phyloP scores from a whole-genome alignment of 35 echinoderm and acorn worm genomes.

The Strongylocentrotus purpuratus region DNA sequence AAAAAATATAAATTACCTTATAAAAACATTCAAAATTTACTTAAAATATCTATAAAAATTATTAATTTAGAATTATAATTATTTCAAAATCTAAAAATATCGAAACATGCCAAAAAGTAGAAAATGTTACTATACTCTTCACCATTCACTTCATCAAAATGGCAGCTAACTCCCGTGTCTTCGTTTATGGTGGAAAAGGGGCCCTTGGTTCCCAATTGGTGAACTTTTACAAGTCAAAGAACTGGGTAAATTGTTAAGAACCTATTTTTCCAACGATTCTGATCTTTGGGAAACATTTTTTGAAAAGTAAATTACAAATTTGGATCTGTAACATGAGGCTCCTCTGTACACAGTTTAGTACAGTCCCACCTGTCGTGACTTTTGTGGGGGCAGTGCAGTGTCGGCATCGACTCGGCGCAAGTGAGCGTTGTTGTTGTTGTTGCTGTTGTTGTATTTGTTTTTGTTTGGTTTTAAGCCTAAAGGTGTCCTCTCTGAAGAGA shows the following conservation, averaged over 20 bases:
- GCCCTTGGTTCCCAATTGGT: conserved; percentile 80
- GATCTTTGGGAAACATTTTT: background rate
- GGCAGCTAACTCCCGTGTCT: conserved; percentile 55
- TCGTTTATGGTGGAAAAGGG: conserved; percentile 97
- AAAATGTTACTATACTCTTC: background rate
- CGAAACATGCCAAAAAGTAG: background rate
- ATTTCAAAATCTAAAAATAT: background rate
- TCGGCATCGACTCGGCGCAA: no score
- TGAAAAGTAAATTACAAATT: background rate
- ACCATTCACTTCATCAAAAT: conserved; percentile 46
- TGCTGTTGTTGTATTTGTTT: no score
- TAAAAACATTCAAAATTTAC: background rate
- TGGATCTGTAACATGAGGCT: background rate
- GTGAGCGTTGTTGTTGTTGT: no score
- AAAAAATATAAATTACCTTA: background rate
- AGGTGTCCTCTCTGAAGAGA: no score
- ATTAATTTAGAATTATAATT: background rate
- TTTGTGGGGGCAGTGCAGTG: background rate
- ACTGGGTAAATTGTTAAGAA: conserved; percentile 69
- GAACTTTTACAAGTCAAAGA: conserved; percentile 88
- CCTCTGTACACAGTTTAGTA: background rate
- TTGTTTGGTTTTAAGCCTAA: no score
- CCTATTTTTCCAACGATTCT: background rate
- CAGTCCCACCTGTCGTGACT: background rate
- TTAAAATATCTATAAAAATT: background rate